Evolutionary conservation across 2,113 vertebrate genomes (phyloP).

Genomic region (Ptilonorhynchus violaceus): DNA sequence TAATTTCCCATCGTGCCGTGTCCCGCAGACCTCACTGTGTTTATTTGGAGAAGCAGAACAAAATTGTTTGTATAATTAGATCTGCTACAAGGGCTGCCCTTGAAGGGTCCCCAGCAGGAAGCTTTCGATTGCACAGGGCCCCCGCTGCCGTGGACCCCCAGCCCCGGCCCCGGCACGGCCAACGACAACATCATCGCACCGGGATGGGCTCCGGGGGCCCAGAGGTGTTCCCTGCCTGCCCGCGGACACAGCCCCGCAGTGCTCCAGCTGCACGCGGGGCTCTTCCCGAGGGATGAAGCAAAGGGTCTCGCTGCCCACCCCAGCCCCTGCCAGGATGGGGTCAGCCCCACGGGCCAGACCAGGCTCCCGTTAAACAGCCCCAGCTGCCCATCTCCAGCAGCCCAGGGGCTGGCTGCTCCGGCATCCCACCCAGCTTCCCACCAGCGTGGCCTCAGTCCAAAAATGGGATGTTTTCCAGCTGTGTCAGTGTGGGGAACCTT

Average conservation of each 20-base stretch:
- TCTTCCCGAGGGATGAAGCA: not conserved
- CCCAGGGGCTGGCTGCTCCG: not conserved
- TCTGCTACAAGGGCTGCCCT: conserved; percentile 67
- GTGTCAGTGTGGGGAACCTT: not conserved
- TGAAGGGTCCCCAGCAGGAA: conserved; percentile 66
- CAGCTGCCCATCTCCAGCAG: not conserved
- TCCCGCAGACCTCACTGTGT: conserved; percentile 64
- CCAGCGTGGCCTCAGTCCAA: not conserved
- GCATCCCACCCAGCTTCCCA: not conserved
- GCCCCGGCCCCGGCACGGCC: not conserved
- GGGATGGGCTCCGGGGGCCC: not conserved
- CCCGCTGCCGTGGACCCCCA: not conserved
- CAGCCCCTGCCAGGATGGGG: not conserved
- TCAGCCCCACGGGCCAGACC: not conserved
- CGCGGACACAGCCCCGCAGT: not conserved
- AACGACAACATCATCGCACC: conserved; percentile 26
- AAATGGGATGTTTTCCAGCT: not conserved
- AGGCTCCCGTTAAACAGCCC: rapidly evolving
- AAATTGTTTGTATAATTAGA: conserved; percentile 77
- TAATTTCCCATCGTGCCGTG: conserved; percentile 67
- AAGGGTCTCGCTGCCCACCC: not conserved
- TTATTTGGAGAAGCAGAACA: conserved; percentile 77
- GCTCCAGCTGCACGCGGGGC: not conserved
- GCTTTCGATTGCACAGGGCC: conserved; percentile 25
- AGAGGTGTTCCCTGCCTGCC: not conserved